phyloP scores from a whole-genome alignment of 2,888 invertebrate species.

The Drosophila prostipennis region DNA sequence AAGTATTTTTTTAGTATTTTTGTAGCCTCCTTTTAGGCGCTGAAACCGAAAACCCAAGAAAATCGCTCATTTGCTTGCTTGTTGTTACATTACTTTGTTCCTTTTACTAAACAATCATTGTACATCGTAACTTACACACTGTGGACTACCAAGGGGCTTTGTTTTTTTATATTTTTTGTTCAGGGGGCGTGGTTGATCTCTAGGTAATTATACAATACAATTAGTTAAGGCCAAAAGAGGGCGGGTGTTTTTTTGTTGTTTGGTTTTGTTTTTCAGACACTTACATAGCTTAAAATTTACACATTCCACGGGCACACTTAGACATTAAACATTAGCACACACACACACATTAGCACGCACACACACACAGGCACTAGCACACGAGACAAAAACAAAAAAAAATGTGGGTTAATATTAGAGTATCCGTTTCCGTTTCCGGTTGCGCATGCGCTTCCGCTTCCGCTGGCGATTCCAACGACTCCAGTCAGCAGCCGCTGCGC shows the following conservation, averaged over 20 bases:
- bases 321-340: slow-evolving; percentile 14
- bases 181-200: slow-evolving; percentile 25
- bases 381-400: slow-evolving; percentile 11
- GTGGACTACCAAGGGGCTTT: slow-evolving; percentile 27
- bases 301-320: slow-evolving; percentile 16
- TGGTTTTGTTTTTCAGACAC: slow-evolving; percentile 25
- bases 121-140: slow-evolving; percentile 34
- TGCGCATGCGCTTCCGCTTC: too few relatives aligned
- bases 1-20: not conserved
- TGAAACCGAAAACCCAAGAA: not conserved
- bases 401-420: slow-evolving; percentile 1
- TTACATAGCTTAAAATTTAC: slow-evolving; percentile 35
- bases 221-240: slow-evolving; percentile 37
- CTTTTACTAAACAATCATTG: slow-evolving; percentile 34
- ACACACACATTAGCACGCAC: slow-evolving; percentile 11
- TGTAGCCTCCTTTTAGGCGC: not conserved
- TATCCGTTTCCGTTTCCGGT: not conserved
- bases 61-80: not conserved
- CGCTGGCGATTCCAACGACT: not conserved
- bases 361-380: slow-evolving; percentile 5
- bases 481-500: slow-evolving; percentile 84
- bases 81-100: not conserved
- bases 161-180: not conserved
- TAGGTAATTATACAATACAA: slow-evolving; percentile 30
- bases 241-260: slow-evolving; percentile 24